Base-by-base conservation (phyloP, 2,113 vertebrate species). In the Gadus macrocephalus region DNA sequence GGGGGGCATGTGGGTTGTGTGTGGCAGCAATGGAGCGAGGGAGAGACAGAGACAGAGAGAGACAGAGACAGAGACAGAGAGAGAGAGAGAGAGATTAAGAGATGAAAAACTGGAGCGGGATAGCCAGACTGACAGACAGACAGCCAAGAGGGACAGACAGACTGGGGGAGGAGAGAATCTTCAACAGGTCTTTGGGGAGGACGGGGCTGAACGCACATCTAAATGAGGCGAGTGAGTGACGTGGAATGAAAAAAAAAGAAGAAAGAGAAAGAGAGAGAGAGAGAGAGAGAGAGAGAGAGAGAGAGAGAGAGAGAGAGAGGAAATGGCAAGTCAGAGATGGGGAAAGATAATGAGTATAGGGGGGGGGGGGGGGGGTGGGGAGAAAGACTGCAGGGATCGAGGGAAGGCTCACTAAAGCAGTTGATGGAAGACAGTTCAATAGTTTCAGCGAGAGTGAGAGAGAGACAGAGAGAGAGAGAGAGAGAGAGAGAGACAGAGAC, bases 331-430 rank as follows among this genome's bases (percentile, higher is more conserved):
- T 49, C 42, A 49, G 55, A 58, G 14, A 58, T 15, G 31, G 55
- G 17, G 15, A 15, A n/a, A 12, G 31, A 53, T 62, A 53, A 61
- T 27, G 60, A 38, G 20, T 66, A 58, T 17, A 1, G 20, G 20
- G 20, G 20, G 20, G 20, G 20, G 20, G 20, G 20, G 20, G 59
- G 42, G 28, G 25, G 8, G n/a, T 1, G 2, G 38, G 38, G 67
- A 73, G 6, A 31, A 19, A 38, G 65, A 62, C 71, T 71, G 75
- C 62, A 53, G 8, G 20, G 58, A 53, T 5, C 9, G 53, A 56
- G 55, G 27, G 25, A 49, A 49, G 11, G 42, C 42, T 49, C 42
- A 49, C 42, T 49, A 49, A 49, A 49, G 42, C 42, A 11, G 42
- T 8, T 49, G 11, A 49, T 49, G 6, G 42, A 49, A 12, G 42